Conservation (phyloP, 92 coral and sea anemone genomes). For the Porites lobata region DNA sequence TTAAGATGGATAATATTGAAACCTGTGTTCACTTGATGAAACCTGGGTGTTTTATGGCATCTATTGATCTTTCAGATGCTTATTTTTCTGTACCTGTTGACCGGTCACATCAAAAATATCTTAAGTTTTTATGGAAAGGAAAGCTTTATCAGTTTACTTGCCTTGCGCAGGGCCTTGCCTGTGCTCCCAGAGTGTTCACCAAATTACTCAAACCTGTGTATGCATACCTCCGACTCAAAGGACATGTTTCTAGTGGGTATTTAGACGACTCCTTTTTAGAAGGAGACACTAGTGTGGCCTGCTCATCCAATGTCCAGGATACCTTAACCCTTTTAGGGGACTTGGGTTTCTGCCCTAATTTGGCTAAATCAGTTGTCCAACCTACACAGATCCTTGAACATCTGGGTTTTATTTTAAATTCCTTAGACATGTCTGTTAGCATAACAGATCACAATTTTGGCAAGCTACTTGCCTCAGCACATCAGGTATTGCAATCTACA, state of each 20-base stretch:
- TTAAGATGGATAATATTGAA: too few relatives aligned
- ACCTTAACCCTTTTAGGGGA: slow-evolving; percentile 18
- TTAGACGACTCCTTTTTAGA: slow-evolving; percentile 37
- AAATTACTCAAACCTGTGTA: too few relatives aligned
- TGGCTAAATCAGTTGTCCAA: slow-evolving; percentile 31
- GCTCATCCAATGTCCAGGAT: slow-evolving; percentile 32
- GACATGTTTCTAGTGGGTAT: slow-evolving; percentile 41
- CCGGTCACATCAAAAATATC: too few relatives aligned
- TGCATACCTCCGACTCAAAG: too few relatives aligned
- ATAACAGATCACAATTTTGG: slow-evolving; percentile 27
- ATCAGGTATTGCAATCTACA: slow-evolving; percentile 6
- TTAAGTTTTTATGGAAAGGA: too few relatives aligned
- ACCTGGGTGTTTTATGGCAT: too few relatives aligned
- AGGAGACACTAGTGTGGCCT: slow-evolving; percentile 21
- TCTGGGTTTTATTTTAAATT: slow-evolving; percentile 47
- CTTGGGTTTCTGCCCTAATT: slow-evolving; percentile 30
- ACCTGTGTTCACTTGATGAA: too few relatives aligned
- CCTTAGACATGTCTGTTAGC: slow-evolving; percentile 45
- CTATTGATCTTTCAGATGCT: too few relatives aligned
- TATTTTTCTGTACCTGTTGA: too few relatives aligned
- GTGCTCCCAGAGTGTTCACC: too few relatives aligned
- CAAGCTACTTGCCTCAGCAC: slow-evolving; percentile 19
- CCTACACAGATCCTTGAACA: slow-evolving; percentile 45
- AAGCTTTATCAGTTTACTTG: slow-evolving; percentile 15
- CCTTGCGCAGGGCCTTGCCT: too few relatives aligned